These are phyloP conservation scores for Halocynthia roretzi DNA, from an alignment of 23 tunicate species.

Conservation along the genomic window DNA sequence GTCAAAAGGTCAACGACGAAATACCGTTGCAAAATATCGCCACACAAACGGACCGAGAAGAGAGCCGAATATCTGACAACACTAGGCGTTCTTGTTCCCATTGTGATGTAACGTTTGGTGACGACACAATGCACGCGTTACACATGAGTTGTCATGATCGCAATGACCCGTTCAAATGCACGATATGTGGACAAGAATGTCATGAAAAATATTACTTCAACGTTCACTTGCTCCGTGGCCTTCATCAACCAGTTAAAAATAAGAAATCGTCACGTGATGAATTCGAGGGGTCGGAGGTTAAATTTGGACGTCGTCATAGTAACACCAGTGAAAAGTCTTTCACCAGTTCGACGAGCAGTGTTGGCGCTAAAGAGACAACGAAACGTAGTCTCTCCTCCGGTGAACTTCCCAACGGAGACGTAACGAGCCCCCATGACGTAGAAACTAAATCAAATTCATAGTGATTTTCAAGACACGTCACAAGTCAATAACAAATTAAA, in stretches of 20 bases:
- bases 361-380: too few relatives aligned
- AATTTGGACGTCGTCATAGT: not conserved
- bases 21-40: not conserved
- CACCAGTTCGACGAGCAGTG: not conserved
- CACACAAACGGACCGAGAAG: conserved; percentile 6
- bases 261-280: not conserved
- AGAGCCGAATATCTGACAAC: not conserved
- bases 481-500: too few relatives aligned
- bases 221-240: conserved; percentile 82
- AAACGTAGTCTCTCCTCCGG: too few relatives aligned
- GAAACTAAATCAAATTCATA: too few relatives aligned
- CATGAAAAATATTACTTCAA: conserved; percentile 94
- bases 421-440: too few relatives aligned
- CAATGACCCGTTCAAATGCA: conserved; percentile 79
- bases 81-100: conserved; percentile 42
- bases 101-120: conserved; percentile 88
- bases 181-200: conserved; percentile 87
- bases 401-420: too few relatives aligned
- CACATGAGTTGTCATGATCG: conserved; percentile 98
- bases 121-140: conserved; percentile 88
- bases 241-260: conserved; percentile 47
- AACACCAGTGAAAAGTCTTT: conserved; percentile 1
- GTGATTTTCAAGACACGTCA: too few relatives aligned
- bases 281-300: not conserved
- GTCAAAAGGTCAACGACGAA: too few relatives aligned